Evolutionary conservation across 2,797 vertebrate species (phyloP).

Genomic region (Bufotes viridis): DNA sequence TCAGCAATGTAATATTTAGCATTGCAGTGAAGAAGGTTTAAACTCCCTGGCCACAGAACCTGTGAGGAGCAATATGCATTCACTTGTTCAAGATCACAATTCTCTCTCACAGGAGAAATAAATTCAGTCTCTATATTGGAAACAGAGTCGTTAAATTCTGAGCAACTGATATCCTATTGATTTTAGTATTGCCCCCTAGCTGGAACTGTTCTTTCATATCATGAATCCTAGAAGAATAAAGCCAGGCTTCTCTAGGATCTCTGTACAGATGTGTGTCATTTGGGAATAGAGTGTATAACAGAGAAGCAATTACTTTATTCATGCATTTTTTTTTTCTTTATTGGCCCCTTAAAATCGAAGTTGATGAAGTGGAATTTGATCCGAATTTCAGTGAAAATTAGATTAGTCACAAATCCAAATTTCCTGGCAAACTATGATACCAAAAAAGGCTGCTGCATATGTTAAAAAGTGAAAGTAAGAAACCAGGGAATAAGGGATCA

Average conservation of each 20-base stretch:
- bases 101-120: conserved; percentile 26
- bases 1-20: not conserved
- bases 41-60: not conserved
- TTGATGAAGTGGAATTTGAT: too few relatives aligned
- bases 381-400: too few relatives aligned
- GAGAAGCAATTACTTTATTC: not conserved
- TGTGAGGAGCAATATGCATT: not conserved
- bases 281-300: not conserved
- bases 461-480: too few relatives aligned
- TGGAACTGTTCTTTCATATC: conserved; percentile 21
- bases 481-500: too few relatives aligned
- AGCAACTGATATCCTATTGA: conserved; percentile 47
- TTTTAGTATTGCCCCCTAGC: conserved; percentile 36
- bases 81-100: conserved; percentile 8
- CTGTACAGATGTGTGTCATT: not conserved
- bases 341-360: not conserved
- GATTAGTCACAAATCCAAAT: too few relatives aligned
- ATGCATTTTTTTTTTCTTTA: not conserved
- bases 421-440: too few relatives aligned
- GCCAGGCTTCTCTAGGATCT: not conserved
- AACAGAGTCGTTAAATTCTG: conserved; percentile 26
- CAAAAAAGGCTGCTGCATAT: too few relatives aligned
- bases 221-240: not conserved
- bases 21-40: not conserved
- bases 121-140: conserved; percentile 28